A percentile compares a stretch with the other conserved stretches of the same genome.
Evolutionary conservation across 2,113 vertebrate genomes (phyloP).

Genomic region (Nycticorax nycticorax): DNA sequence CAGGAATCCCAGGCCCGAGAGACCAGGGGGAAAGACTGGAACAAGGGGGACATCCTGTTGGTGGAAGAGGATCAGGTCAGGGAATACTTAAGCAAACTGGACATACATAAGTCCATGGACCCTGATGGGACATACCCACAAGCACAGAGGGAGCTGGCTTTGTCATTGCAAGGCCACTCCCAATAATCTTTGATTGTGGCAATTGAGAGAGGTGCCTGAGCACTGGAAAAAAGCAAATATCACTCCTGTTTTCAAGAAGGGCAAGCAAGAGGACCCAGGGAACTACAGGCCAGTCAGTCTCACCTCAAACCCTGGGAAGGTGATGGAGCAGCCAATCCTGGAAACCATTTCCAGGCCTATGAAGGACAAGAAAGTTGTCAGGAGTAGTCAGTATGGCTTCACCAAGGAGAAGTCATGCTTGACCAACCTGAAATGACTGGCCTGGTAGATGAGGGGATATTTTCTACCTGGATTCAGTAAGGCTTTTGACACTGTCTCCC

Average conservation of each 20-base stretch:
- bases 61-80: neutral
- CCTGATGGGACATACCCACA: neutral
- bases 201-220: neutral
- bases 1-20: neutral
- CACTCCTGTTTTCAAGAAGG: neutral
- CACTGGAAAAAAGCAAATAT: neutral
- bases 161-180: neutral
- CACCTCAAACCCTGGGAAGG: neutral
- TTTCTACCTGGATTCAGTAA: neutral
- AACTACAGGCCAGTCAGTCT: neutral
- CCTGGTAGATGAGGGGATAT: neutral
- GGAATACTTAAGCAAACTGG: neutral
- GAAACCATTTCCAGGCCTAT: neutral
- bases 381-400: neutral
- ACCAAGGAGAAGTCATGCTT: neutral
- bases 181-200: neutral
- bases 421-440: neutral
- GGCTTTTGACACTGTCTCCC: neutral
- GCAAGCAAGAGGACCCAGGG: neutral
- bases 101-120: neutral
- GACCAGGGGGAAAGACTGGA: neutral
- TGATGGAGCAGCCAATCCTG: neutral
- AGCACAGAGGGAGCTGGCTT: neutral
- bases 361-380: neutral
- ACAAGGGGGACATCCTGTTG: neutral